Evolutionary conservation across 2,113 vertebrate species (phyloP), one percentile per base, ranked within the genome.

Genomic region (Felis catus): DNA sequence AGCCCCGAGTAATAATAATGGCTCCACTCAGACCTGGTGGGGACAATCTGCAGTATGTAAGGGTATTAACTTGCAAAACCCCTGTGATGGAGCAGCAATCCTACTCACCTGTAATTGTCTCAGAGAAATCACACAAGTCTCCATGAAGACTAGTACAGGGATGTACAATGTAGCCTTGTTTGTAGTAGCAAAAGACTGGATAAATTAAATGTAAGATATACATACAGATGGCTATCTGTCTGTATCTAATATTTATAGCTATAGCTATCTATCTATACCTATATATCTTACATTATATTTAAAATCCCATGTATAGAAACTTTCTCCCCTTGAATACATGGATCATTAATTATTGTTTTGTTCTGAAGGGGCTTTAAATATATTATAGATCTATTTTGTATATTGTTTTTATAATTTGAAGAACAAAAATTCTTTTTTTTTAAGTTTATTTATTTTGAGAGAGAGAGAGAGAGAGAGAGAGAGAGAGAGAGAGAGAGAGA

Each of bases 341-440:
- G 55, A 39, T 78, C 2, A 48, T 82, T 76, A 65, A 76, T 94
- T 81, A 81, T 81, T 85, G 19, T 63, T 92, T 89, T 61, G 16
- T 53, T 82, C n/a, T 70, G 3, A 3, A 89, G 70, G 27, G 18
- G 10, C 15, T 80, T 94, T 94, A 74, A 53, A 80, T 65, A 53
- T 5, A 79, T 71, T 63, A 31, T 15, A 51, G 4, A 68, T 45
- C 45, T 58, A 21, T 51, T 90, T 90, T 65, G 45, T 66, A 21
- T 70, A 87, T 55, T 18, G 29, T 66, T 92, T 85, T 89, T 90
- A 71, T n/a, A 96, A 65, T 90, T 71, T 65, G 61, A 78, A 96
- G 36, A 36, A 48, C 25, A 58, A 85, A 70, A 65, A 55, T 16
- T 48, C 55, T 76, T 93, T 95, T 79, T 61, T 61, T 61, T 9